Evolutionary conservation across 2,888 invertebrate genomes (phyloP).

Genomic region (Polyommatus icarus): DNA sequence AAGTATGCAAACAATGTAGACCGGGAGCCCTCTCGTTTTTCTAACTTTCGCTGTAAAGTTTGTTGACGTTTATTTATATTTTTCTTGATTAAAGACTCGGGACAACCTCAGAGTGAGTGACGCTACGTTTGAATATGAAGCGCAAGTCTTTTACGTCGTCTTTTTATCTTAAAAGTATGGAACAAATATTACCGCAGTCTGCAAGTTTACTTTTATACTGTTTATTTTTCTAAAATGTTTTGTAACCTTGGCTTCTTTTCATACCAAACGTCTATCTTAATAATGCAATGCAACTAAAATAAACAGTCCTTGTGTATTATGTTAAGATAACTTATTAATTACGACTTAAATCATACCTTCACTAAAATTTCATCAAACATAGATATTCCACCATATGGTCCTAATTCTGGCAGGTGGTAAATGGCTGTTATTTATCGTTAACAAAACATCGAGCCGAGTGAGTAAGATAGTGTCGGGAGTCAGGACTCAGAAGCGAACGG

Average conservation of each 20-base stretch:
- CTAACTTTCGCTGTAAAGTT: conserved; percentile 36
- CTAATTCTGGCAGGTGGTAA: no score
- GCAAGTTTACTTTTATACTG: conserved; percentile 8
- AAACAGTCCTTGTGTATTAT: no score
- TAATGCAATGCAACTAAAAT: no score
- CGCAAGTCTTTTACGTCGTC: background rate
- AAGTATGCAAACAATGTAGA: conserved; percentile 46
- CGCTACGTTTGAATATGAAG: conserved; percentile 7
- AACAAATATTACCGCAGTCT: background rate
- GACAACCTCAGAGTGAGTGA: conserved; percentile 17
- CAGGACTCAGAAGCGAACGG: conserved; percentile 31
- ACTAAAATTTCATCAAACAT: no score
- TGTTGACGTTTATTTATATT: conserved; percentile 33
- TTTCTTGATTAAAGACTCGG: conserved; percentile 29
- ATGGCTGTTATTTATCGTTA: background rate
- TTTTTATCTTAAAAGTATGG: background rate
- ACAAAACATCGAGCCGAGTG: background rate
- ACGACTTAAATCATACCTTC: no score
- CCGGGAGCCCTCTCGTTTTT: conserved; percentile 38
- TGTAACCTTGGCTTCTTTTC: background rate
- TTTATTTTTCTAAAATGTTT: background rate
- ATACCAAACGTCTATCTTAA: background rate
- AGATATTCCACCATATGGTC: no score
- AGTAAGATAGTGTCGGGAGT: conserved; percentile 29
- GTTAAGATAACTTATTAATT: no score